Evolutionary conservation across 2,113 vertebrate genomes (phyloP), one percentile per base, ranked within the genome.

Genomic region (Brachirus orientalis): DNA sequence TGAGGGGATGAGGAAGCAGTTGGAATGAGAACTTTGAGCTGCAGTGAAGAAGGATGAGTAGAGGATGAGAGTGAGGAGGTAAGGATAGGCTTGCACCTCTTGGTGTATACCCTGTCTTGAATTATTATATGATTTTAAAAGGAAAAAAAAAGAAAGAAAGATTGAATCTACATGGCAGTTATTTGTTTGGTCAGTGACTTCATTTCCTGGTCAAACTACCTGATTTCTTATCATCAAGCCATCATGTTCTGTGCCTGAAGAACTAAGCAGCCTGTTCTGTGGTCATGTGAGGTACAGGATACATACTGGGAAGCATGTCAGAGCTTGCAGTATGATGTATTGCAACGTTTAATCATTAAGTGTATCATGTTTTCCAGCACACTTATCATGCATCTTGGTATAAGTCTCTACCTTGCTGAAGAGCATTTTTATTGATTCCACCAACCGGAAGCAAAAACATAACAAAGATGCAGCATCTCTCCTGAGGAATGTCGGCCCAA

Each of bases 321-420:
- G 20, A 22, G 46, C 72, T 58, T 52, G 19, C 43, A 22, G 37
- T 28, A 59, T 12, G 58, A 72, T 54, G 41, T 22, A 18, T 18
- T 43, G 46, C 66, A 57, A 36, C 55, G 72, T 75, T 73, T 75
- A 75, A 82, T 86, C 57, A 73, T 35, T 11, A 2, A 36, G 0
- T 7, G 46, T 72, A 2, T 68, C 84, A 84, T 81, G 71, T 58
- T 36, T 84, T 87, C 83, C 86, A 75, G 80, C 52, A 52, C 63
- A 79, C 74, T 75, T 58, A 63, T 18, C 28, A 45, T 63, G 69
- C 74, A 71, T 79, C 60, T 20, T 18, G 55, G 41, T 48, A 28
- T 28, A 9, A 57, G 61, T 57, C 61, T 43, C 40, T 38, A 57
- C 57, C 35, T 57, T 62, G 57, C 66, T 36, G 8, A 56, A 70